A percentile compares a stretch with the other conserved stretches of the same genome.
These are phyloP conservation scores for Sebastes iracundus DNA, from an alignment of 2,797 vertebrate species.

Conservation along the genomic window DNA sequence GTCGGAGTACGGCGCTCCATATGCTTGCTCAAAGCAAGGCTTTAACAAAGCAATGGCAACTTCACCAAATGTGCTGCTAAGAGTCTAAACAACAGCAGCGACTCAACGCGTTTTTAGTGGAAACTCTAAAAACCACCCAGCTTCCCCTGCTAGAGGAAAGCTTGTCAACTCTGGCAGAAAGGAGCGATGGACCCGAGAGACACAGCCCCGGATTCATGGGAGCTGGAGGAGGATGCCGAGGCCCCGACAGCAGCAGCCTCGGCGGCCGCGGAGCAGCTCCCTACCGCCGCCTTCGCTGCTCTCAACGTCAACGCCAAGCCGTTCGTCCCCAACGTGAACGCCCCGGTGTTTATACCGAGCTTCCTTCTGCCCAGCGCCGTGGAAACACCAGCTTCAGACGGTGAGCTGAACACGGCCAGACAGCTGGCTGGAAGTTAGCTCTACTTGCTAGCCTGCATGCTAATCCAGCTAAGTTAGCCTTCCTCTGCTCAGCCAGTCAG, in stretches of 20 bases:
- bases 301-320: constrained; percentile 98
- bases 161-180: constrained; percentile 58
- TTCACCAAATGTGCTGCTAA: constrained; percentile 79
- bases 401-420: constrained; percentile 53
- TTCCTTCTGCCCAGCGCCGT: constrained; percentile 81
- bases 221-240: constrained; percentile 94
- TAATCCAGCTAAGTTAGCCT: constrained; percentile 73
- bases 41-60: constrained; percentile 73
- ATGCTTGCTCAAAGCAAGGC: constrained; percentile 63
- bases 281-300: constrained; percentile 89
- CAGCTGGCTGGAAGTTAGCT: constrained; percentile 71
- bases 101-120: constrained; percentile 22
- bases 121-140: neutral
- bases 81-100: constrained; percentile 68
- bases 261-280: constrained; percentile 82
- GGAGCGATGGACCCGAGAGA: constrained; percentile 89
- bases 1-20: constrained; percentile 60
- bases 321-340: constrained; percentile 94
- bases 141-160: neutral
- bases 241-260: constrained; percentile 80
- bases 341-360: constrained; percentile 93
- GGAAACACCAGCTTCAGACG: constrained; percentile 77
- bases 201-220: constrained; percentile 98
- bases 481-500: constrained; percentile 21
- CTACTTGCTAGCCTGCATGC: constrained; percentile 62